Evolutionary conservation across 2,113 vertebrate species (phyloP), one percentile per base, ranked within the genome.

Genomic region (Coregonus clupeaformis): DNA sequence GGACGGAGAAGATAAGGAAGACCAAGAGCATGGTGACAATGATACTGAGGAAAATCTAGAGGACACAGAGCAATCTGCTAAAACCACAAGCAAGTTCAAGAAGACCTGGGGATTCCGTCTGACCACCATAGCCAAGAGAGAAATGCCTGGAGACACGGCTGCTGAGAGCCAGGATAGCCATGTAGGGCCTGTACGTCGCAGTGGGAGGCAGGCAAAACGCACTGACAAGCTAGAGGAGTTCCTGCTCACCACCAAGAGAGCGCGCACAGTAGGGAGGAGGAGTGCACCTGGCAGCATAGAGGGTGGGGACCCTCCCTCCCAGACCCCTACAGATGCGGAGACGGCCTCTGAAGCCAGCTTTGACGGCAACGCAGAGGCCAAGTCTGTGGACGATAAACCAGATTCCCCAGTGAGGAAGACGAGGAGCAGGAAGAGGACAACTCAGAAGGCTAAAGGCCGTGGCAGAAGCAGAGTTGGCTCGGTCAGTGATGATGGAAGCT

Each of bases 201-300:
- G 97, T 0, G 97, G 98, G 0, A 86, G 98, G 49, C 97, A 99
- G 83, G 92, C 98, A 0, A 98, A 99, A 72, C 94, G 96, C 2
- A 98, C 97, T 0, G 96, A 97, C 87, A 92, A 97, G 27, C 94
- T 97, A 7, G 96, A 99, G 62, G 97, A 99, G 82, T 99, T 99
- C 76, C 94, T 99, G 6, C 95, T 94, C 1, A 97, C 95, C 0
- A 93, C 97, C 1, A 98, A 94, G 30, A 92, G 98, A 80, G 83
- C 71, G n/a, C 57, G 57, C n/a, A n/a, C 57, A 9, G n/a, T 22
- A 0, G 91, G 91, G 0, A 90, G 97, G 69, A 94, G 84, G 75
- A 94, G 69, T 0, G 84, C 85, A 0, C 91, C 95, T 0, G 81
- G 89, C 0, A 86, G 88, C 67, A 77, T 96, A 9, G 98, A 99